phyloP scores from a whole-genome alignment of 2,113 vertebrate species.

The Brevimyrus niger region DNA sequence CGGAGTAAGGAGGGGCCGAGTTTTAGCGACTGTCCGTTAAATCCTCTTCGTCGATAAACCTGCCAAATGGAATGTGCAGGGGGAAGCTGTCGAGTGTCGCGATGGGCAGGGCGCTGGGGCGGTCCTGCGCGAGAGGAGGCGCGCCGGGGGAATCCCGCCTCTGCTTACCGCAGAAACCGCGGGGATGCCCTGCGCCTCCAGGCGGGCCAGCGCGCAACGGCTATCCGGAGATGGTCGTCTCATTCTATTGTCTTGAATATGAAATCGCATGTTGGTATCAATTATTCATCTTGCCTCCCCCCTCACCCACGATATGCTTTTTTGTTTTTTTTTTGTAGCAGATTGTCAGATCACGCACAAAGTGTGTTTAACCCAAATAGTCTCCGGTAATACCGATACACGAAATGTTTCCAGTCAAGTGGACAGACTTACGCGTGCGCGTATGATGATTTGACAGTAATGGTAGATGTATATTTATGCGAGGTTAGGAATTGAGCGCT shows the following conservation, averaged over 20 bases:
- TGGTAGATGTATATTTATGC: background rate
- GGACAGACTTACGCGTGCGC: background rate
- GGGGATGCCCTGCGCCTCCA: constrained; percentile 25
- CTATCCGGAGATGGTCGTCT: constrained; percentile 32
- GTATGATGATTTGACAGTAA: background rate
- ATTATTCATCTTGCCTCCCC: constrained; percentile 46
- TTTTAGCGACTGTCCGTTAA: background rate
- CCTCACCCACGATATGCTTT: constrained; percentile 25
- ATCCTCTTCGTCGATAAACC: background rate
- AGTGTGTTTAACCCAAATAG: background rate
- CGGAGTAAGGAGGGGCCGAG: background rate
- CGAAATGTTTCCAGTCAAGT: background rate
- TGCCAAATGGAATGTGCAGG: background rate
- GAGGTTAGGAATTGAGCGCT: background rate
- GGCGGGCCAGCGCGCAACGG: constrained; percentile 28
- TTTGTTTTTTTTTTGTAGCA: background rate
- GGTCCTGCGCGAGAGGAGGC: background rate
- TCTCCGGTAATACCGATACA: background rate
- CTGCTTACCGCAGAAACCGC: constrained; percentile 14
- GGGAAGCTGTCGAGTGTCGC: background rate
- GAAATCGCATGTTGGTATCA: constrained; percentile 47
- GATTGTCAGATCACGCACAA: background rate
- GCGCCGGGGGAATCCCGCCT: background rate
- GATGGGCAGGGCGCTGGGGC: background rate
- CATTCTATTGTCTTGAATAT: constrained; percentile 27